A percentile compares a stretch with the other conserved stretches of the same genome.
phyloP scores from a whole-genome alignment of 2,797 vertebrate species.

The Buphagus erythrorhynchus region DNA sequence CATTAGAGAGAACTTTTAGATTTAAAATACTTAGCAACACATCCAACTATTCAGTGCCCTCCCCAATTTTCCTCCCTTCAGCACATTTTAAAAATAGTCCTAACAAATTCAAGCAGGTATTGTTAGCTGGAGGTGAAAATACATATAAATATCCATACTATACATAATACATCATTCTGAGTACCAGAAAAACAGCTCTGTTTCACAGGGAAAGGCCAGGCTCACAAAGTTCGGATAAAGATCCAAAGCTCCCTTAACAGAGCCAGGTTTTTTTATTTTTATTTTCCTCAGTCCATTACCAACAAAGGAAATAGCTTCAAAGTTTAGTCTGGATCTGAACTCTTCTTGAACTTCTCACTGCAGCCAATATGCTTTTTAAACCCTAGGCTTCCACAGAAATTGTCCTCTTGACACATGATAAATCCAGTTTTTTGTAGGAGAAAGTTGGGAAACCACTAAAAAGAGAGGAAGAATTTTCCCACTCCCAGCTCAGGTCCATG shows the following conservation, averaged over 20 bases:
- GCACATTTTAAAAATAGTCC: slow-evolving; percentile 33
- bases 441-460: not conserved
- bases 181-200: slow-evolving; percentile 13
- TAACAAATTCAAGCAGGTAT: slow-evolving; percentile 45
- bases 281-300: not conserved
- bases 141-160: slow-evolving; percentile 20
- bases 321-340: not conserved
- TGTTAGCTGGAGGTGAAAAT: slow-evolving; percentile 54
- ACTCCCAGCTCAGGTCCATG: not conserved
- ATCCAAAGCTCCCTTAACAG: slow-evolving; percentile 5
- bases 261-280: not conserved
- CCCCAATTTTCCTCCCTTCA: not conserved
- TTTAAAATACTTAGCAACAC: slow-evolving; percentile 21
- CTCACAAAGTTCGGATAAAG: not conserved
- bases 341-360: slow-evolving; percentile 26
- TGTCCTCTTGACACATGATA: not conserved
- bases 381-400: not conserved
- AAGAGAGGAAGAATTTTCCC: not conserved
- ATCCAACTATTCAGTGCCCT: not conserved
- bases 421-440: not conserved
- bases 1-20: not conserved
- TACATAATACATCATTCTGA: slow-evolving; percentile 27
- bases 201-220: not conserved
- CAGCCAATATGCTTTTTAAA: not conserved
- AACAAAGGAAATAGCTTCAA: slow-evolving; percentile 24